phyloP scores from a whole-genome alignment of 2,113 vertebrate genomes.

The Lagopus leucura region DNA sequence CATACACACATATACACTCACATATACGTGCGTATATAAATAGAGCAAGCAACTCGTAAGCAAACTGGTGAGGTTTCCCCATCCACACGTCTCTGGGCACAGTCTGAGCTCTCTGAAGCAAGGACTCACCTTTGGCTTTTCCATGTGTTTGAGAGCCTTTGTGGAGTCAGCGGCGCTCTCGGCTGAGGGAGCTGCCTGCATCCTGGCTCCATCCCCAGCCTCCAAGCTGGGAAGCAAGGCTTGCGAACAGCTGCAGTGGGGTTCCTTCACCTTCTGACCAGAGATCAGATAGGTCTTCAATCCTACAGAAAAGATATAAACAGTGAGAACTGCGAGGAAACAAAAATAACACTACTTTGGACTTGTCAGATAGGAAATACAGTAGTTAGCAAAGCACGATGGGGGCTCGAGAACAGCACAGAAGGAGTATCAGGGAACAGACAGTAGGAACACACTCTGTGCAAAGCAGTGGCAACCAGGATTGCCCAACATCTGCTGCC shows the following conservation, averaged over 20 bases:
- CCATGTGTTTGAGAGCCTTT: conserved; percentile 69
- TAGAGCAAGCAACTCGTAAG: background rate
- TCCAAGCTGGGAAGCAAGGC: conserved; percentile 76
- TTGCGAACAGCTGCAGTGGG: conserved; percentile 87
- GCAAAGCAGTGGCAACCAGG: background rate
- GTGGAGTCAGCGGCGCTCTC: conserved; percentile 73
- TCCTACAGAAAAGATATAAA: conserved; percentile 77
- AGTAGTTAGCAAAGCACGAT: background rate
- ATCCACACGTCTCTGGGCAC: background rate
- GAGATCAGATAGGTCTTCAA: conserved; percentile 96
- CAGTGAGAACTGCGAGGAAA: conserved; percentile 49
- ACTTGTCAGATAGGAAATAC: background rate
- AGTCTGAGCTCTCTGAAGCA: background rate
- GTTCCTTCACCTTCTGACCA: conserved; percentile 84
- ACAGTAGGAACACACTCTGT: background rate
- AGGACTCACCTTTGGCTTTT: conserved; percentile 80
- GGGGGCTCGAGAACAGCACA: background rate
- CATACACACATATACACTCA: background rate
- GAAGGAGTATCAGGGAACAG: background rate
- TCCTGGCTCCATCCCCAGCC: conserved; percentile 71
- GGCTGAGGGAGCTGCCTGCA: conserved; percentile 48
- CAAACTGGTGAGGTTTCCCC: background rate
- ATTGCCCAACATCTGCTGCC: background rate
- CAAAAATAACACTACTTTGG: background rate
- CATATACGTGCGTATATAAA: fast-evolving